A percentile compares a stretch with the other conserved stretches of the same genome.
Conservation (phyloP, 2,113 vertebrate genomes). For the Orcinus orca region DNA sequence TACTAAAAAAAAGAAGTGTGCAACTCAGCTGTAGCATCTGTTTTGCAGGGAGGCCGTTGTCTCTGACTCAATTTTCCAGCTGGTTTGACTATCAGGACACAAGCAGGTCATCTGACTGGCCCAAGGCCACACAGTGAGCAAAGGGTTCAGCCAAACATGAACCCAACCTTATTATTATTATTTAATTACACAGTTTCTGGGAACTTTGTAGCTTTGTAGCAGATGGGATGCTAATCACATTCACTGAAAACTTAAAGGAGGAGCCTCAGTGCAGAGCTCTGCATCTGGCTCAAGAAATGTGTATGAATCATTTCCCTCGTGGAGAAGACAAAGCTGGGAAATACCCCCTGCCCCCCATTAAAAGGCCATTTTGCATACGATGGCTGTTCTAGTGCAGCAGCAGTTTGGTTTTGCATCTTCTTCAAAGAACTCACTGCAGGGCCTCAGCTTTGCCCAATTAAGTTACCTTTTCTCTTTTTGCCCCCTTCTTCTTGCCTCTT, state of each 20-base stretch:
- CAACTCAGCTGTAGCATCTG: background rate
- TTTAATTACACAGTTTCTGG: background rate
- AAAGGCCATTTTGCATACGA: background rate
- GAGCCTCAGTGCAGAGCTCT: background rate
- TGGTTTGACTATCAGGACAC: constrained; percentile 27
- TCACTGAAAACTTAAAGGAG: background rate
- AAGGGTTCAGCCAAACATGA: background rate
- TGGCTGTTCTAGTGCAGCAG: background rate
- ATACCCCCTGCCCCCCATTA: accelerated
- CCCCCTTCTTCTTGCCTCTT: background rate
- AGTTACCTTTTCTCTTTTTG: background rate
- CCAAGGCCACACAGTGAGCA: constrained; percentile 21
- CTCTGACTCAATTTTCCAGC: constrained; percentile 53
- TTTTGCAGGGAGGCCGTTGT: background rate
- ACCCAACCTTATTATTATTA: background rate
- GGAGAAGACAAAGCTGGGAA: background rate
- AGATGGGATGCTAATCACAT: background rate
- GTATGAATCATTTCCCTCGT: background rate
- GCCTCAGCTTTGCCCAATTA: background rate
- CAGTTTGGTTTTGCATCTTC: background rate
- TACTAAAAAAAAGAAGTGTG: background rate
- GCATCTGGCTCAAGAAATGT: background rate
- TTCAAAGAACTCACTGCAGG: background rate
- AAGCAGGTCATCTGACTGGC: constrained; percentile 45
- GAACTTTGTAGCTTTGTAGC: background rate